Percentiles rank a stretch among this genome's conserved stretches.
phyloP scores from a whole-genome alignment of 2,113 vertebrate genomes.

The Proteles cristata region DNA sequence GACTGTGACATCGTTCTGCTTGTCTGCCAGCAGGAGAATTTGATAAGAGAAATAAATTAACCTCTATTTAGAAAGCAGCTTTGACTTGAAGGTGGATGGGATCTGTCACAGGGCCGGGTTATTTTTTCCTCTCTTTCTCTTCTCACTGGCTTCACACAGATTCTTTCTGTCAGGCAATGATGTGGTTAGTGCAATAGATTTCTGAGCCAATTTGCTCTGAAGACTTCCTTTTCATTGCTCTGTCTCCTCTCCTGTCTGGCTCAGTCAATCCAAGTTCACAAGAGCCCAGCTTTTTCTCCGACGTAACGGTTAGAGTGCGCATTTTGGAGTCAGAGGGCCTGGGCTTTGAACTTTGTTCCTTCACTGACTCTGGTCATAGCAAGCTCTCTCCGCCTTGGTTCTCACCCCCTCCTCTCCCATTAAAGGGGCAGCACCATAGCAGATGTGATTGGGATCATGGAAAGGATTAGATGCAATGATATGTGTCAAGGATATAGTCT shows the following conservation, averaged over 20 bases:
- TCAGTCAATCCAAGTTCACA: background rate
- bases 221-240: background rate
- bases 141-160: slow-evolving; percentile 35
- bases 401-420: background rate
- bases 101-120: background rate
- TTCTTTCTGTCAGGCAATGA: slow-evolving; percentile 58
- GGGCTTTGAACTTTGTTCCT: background rate
- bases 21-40: slow-evolving; percentile 57
- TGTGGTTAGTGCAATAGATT: slow-evolving; percentile 36
- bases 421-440: background rate
- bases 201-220: slow-evolving; percentile 53
- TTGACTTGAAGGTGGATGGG: slow-evolving; percentile 30
- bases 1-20: slow-evolving; percentile 46
- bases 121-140: background rate
- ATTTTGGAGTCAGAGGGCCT: background rate
- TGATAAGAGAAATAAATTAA: slow-evolving; percentile 67
- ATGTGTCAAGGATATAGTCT: background rate
- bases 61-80: slow-evolving; percentile 47
- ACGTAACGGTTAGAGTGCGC: background rate
- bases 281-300: background rate
- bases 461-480: background rate
- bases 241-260: background rate
- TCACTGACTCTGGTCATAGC: background rate
- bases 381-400: background rate
- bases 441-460: background rate